A percentile compares a stretch with the other conserved stretches of the same genome.
Conservation (phyloP, 2,888 invertebrate genomes). For the Rotaria sp. region DNA sequence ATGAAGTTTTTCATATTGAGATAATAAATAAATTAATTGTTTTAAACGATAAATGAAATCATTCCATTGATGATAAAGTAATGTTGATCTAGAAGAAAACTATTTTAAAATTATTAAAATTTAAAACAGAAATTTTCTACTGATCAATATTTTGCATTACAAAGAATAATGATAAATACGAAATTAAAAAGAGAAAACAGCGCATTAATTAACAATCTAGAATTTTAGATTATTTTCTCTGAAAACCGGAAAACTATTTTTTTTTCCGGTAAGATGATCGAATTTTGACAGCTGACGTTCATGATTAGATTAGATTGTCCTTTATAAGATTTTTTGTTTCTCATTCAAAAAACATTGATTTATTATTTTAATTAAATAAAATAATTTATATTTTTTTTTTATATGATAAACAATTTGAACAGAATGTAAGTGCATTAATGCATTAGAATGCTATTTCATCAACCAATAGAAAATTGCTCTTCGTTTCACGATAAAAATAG, state of each 20-base stretch:
- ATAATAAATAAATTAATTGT: background rate
- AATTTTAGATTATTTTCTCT: background rate
- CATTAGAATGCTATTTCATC: background rate
- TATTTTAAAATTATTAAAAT: too few species aligned
- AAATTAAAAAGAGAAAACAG: background rate
- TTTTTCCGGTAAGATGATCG: background rate
- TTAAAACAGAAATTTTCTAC: too few species aligned
- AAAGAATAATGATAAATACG: background rate
- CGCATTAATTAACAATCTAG: background rate
- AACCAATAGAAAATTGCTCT: background rate
- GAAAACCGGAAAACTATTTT: background rate
- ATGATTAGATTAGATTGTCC: background rate
- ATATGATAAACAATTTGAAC: background rate
- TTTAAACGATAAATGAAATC: background rate
- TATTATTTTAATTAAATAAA: background rate
- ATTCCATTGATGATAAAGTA: background rate
- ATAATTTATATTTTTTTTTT: background rate
- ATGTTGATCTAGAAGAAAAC: background rate
- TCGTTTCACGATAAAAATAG: too few species aligned
- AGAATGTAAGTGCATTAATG: background rate
- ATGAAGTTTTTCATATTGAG: background rate
- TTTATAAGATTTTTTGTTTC: background rate
- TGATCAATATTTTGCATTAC: too few species aligned
- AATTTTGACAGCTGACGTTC: background rate
- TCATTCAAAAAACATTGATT: background rate